phyloP scores from a whole-genome alignment of 2,797 vertebrate genomes.

The Uromys caudimaculatus region DNA sequence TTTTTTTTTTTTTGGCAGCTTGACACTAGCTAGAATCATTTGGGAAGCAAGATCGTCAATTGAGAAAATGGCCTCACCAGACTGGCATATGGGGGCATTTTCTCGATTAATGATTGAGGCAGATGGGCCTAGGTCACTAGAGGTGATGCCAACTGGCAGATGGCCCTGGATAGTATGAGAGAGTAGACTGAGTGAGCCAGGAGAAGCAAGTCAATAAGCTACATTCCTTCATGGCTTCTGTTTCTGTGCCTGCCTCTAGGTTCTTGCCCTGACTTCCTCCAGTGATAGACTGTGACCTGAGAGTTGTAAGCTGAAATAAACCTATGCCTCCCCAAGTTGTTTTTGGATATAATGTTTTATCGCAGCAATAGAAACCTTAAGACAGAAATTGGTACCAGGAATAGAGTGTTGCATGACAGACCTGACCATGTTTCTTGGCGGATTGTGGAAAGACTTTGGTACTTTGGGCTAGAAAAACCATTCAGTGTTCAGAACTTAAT shows the following conservation, averaged over 20 bases:
- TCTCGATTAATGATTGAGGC: neutral
- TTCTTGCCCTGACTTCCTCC: neutral
- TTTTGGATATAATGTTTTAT: neutral
- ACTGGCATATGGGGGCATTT: neutral
- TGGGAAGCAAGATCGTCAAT: neutral
- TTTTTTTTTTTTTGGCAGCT: neutral
- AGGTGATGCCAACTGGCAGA: neutral
- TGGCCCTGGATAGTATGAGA: neutral
- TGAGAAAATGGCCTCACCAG: neutral
- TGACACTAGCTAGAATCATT: neutral
- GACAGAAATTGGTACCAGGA: neutral
- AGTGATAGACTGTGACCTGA: neutral
- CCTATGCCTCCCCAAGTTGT: neutral
- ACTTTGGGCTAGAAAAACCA: neutral
- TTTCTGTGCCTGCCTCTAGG: neutral
- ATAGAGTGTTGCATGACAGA: neutral
- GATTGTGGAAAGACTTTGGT: neutral
- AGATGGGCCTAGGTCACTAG: neutral
- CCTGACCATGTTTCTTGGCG: neutral
- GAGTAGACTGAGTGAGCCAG: neutral
- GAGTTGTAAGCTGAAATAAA: neutral
- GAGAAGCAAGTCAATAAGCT: neutral
- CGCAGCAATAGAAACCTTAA: neutral
- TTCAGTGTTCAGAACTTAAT: neutral
- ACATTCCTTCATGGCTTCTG: neutral